Percentiles rank a stretch among this genome's conserved stretches.
Conservation (phyloP, 2,113 vertebrate genomes). For the Lepisosteus osseus region DNA sequence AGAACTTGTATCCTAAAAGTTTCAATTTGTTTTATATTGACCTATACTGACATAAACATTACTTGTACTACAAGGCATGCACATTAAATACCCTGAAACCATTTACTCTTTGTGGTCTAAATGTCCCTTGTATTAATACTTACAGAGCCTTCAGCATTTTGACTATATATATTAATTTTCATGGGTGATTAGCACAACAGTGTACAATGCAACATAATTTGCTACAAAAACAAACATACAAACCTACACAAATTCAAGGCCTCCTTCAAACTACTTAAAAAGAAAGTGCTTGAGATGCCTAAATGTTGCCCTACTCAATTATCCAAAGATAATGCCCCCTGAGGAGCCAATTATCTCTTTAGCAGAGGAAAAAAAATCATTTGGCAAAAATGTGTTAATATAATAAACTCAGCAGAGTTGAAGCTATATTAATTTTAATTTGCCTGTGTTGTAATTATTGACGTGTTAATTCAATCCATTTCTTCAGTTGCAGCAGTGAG, state of each 20-base stretch:
- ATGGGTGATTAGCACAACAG: not conserved
- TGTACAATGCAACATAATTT: not conserved
- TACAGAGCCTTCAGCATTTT: not conserved
- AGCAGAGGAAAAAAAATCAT: conserved; percentile 11
- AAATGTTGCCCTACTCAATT: conserved; percentile 20
- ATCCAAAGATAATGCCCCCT: conserved; percentile 15
- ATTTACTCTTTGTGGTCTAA: too few relatives aligned
- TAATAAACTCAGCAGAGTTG: conserved; percentile 9
- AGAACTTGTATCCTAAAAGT: not conserved
- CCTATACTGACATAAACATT: too few relatives aligned
- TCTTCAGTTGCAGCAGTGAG: not conserved
- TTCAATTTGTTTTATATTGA: too few relatives aligned
- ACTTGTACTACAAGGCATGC: too few relatives aligned
- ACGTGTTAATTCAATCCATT: conserved; percentile 8
- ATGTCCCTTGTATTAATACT: too few relatives aligned
- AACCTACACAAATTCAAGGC: not conserved
- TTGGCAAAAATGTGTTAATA: conserved; percentile 4
- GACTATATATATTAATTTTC: not conserved
- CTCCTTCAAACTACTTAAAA: not conserved
- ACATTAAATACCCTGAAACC: too few relatives aligned
- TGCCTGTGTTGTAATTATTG: conserved; percentile 9
- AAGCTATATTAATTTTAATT: conserved; percentile 12
- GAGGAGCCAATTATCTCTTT: conserved; percentile 23
- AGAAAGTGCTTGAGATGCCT: conserved; percentile 1
- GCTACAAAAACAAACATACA: not conserved